Conservation (phyloP, 2,888 invertebrate species). For the Eustalomyia histrio region DNA sequence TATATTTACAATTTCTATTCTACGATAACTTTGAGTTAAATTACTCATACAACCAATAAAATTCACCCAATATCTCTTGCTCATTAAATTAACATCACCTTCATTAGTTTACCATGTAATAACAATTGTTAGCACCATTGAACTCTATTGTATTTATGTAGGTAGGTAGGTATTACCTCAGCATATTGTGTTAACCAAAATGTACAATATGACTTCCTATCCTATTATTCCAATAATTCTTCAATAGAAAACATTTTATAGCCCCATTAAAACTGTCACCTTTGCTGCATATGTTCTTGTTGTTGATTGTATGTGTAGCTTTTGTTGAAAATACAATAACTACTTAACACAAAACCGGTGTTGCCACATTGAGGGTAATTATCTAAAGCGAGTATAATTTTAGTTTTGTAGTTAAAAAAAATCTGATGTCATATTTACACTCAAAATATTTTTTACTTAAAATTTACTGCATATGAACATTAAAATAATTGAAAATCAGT, state of each 20-base stretch:
- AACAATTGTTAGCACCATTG: background rate
- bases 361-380: no score
- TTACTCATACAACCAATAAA: no score
- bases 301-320: background rate
- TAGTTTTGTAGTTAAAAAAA: no score
- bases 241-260: slow-evolving; percentile 15
- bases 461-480: no score
- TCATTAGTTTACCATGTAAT: background rate
- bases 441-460: no score
- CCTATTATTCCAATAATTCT: slow-evolving; percentile 6
- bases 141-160: background rate
- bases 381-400: no score
- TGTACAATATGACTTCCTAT: background rate
- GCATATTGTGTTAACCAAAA: background rate
- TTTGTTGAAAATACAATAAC: background rate
- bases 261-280: slow-evolving; percentile 21
- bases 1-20: no score
- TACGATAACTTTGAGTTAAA: no score
- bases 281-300: background rate
- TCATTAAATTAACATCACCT: no score
- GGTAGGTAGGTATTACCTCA: background rate
- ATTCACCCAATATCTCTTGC: no score
- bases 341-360: background rate
- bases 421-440: no score
- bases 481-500: no score